Evolutionary conservation across 30 jellyfish, hydroid and myxozoan genomes (phyloP).

Genomic region (Phacellophora camtschatica): DNA sequence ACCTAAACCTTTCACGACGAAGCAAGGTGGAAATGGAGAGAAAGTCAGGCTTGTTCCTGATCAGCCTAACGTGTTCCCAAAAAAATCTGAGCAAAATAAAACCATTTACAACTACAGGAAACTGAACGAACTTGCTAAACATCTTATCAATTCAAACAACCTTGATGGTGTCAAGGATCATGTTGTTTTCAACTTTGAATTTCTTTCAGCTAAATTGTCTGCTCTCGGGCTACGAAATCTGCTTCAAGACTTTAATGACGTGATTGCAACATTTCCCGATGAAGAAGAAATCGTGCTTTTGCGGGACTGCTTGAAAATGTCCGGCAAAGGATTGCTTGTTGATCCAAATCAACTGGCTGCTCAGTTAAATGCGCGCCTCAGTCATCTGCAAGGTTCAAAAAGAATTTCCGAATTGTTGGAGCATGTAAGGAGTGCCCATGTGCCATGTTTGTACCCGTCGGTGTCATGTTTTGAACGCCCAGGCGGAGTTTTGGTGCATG

Average conservation of each 20-base stretch:
- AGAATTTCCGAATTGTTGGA: conserved; percentile 33
- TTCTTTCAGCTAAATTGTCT: conserved; percentile 54
- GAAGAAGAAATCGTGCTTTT: conserved; percentile 64
- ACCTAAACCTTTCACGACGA: conserved; percentile 57
- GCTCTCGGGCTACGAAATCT: conserved; percentile 63
- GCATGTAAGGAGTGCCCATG: conserved; percentile 49
- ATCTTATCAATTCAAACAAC: conserved; percentile 43
- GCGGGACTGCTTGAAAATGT: conserved; percentile 67
- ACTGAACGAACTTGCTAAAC: conserved; percentile 84
- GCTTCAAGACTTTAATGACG: conserved; percentile 73
- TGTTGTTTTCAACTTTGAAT: conserved; percentile 68
- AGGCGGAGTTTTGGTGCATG: conserved; percentile 78
- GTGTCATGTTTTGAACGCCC: conserved; percentile 74
- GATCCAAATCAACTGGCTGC: conserved; percentile 83
- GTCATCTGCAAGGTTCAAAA: conserved; percentile 3
- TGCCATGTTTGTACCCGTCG: conserved; percentile 77
- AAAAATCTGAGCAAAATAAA: conserved; percentile 2
- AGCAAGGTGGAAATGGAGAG: conserved; percentile 58
- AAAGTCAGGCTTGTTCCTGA: conserved; percentile 78
- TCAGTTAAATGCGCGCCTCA: conserved; percentile 66
- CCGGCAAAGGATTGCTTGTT: conserved; percentile 35
- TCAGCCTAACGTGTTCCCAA: conserved; percentile 72
- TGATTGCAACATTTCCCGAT: conserved; percentile 19
- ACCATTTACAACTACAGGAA: conserved; percentile 69
- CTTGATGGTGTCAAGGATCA: conserved; percentile 44